Evolutionary conservation across 2,888 invertebrate species (phyloP).

Genomic region (Synergus laeviventris): DNA sequence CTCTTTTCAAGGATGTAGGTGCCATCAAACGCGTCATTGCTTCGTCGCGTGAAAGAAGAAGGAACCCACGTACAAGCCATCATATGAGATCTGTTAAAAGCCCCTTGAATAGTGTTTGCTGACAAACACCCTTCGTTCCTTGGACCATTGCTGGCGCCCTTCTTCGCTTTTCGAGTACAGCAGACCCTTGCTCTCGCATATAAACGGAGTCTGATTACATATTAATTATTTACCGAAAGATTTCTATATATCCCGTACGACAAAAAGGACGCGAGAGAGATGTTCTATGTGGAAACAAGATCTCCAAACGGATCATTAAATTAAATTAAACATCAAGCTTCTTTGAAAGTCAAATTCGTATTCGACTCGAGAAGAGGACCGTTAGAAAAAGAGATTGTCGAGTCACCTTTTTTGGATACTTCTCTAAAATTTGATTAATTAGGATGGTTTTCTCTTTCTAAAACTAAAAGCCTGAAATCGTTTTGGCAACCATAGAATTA

Average conservation of each 20-base stretch:
- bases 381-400: not conserved
- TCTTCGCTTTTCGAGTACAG: constrained; percentile 55
- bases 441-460: not conserved
- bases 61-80: constrained; percentile 59
- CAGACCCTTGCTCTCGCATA: constrained; percentile 60
- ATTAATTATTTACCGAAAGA: constrained; percentile 74
- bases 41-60: constrained; percentile 52
- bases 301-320: constrained; percentile 62
- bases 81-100: constrained; percentile 66
- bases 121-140: constrained; percentile 71
- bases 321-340: constrained; percentile 60
- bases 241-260: constrained; percentile 55
- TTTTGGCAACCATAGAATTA: constrained; percentile 7
- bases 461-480: not conserved
- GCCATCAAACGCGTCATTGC: constrained; percentile 54
- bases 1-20: constrained; percentile 43
- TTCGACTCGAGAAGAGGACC: not conserved
- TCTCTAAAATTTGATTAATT: not conserved
- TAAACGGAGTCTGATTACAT: constrained; percentile 71
- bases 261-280: constrained; percentile 14
- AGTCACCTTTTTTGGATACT: not conserved
- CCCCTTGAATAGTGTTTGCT: constrained; percentile 68
- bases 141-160: constrained; percentile 66
- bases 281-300: not conserved
- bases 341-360: not conserved